phyloP scores from a whole-genome alignment of 2,113 vertebrate species.

The Etia nguti region DNA sequence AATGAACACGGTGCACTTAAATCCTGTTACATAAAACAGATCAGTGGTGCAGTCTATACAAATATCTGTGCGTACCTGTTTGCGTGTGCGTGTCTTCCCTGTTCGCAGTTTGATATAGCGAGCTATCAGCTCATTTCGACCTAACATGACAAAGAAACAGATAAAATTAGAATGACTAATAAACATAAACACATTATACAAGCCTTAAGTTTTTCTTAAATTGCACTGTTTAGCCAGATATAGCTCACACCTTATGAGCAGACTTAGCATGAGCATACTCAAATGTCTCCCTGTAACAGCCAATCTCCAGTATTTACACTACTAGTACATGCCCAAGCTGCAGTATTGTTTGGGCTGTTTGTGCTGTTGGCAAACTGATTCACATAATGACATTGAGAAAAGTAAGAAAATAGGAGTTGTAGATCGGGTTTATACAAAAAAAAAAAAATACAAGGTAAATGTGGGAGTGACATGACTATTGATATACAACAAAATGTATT shows the following conservation, averaged over 20 bases:
- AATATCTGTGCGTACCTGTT: constrained; percentile 78
- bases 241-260: background rate
- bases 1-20: background rate
- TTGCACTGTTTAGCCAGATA: background rate
- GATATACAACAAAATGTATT: background rate
- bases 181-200: background rate
- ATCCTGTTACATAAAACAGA: background rate
- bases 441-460: background rate
- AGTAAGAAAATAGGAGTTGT: background rate
- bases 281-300: background rate
- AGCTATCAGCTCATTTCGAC: constrained; percentile 93
- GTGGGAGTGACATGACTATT: background rate
- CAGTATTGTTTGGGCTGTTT: background rate
- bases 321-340: background rate
- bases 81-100: constrained; percentile 91
- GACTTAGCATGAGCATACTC: accelerated
- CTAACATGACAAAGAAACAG: constrained; percentile 52
- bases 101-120: constrained; percentile 94
- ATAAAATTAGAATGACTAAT: background rate
- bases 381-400: background rate
- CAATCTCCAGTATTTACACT: background rate
- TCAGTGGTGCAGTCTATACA: accelerated
- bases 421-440: background rate
- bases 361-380: background rate
- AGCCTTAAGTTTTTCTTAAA: background rate